A percentile compares a stretch with the other conserved stretches of the same genome.
These are phyloP conservation scores for Tupaia tana DNA, from an alignment of 2,113 vertebrate species.

Conservation along the genomic window DNA sequence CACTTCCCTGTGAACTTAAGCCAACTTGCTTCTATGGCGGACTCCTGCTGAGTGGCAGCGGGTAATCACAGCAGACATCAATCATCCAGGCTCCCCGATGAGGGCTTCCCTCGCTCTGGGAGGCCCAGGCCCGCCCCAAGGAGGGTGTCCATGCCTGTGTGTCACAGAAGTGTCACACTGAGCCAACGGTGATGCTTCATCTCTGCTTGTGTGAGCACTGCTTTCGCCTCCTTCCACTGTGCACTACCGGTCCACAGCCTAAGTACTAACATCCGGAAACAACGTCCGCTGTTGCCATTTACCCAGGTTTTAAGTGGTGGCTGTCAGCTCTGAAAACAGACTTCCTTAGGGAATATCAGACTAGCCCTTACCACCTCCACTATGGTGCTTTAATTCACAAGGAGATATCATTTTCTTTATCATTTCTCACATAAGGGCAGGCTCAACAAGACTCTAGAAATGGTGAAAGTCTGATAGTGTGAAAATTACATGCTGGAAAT, in stretches of 20 bases:
- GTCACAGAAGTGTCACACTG: not conserved
- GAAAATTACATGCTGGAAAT: not conserved
- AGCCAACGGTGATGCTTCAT: too few relatives aligned
- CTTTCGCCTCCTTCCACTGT: not conserved
- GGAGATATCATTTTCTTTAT: not conserved
- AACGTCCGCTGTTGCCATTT: not conserved
- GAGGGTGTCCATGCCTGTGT: accelerated
- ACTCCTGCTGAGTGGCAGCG: not conserved
- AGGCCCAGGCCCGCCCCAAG: not conserved
- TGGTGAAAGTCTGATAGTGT: not conserved
- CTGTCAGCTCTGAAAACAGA: conserved; percentile 16
- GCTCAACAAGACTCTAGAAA: not conserved
- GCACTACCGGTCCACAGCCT: not conserved
- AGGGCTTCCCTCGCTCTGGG: not conserved
- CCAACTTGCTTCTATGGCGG: not conserved
- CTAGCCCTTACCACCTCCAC: not conserved
- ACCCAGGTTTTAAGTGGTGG: conserved; percentile 10
- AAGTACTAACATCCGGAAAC: not conserved
- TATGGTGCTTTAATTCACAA: not conserved
- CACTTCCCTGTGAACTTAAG: not conserved
- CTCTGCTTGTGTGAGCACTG: not conserved
- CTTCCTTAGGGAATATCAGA: not conserved
- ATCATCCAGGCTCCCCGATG: not conserved
- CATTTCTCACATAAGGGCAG: not conserved
- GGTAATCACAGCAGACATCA: not conserved